phyloP scores from a whole-genome alignment of 1,140 invertebrate species.

The Neuroterus valhalla region DNA sequence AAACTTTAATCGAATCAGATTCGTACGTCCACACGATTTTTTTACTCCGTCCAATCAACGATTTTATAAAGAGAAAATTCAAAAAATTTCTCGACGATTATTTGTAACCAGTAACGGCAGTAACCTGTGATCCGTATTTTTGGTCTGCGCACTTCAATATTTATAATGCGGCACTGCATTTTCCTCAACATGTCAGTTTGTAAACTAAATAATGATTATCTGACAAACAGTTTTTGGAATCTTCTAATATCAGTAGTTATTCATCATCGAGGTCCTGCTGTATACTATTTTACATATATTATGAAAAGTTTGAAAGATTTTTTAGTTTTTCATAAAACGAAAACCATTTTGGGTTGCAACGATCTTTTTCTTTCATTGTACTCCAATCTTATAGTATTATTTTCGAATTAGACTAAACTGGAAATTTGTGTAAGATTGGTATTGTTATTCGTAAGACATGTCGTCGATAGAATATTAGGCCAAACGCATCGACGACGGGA shows the following conservation, averaged over 20 bases:
- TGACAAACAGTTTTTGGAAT: too few species aligned
- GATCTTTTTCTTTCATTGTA: not conserved
- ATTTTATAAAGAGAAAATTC: constrained; percentile 6
- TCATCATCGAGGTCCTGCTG: too few species aligned
- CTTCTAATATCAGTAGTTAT: too few species aligned
- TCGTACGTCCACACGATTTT: constrained; percentile 27
- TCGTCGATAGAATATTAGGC: not conserved
- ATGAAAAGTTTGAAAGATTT: not conserved
- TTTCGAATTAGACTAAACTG: not conserved
- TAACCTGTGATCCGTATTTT: not conserved
- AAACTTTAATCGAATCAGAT: not conserved
- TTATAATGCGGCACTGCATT: not conserved
- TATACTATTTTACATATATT: not conserved
- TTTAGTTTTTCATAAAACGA: not conserved
- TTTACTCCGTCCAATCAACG: constrained; percentile 27
- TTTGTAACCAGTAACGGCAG: too few species aligned
- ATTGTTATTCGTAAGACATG: constrained; percentile 1
- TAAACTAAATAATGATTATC: not conserved
- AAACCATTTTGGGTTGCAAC: too few species aligned
- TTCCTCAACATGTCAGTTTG: not conserved
- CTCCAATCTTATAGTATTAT: not conserved
- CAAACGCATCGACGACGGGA: not conserved
- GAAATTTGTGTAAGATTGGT: not conserved
- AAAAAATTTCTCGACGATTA: constrained; percentile 7
- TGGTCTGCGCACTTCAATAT: constrained; percentile 1